phyloP scores from a whole-genome alignment of 2,797 vertebrate genomes.

The Yasuhikotakia modesta region DNA sequence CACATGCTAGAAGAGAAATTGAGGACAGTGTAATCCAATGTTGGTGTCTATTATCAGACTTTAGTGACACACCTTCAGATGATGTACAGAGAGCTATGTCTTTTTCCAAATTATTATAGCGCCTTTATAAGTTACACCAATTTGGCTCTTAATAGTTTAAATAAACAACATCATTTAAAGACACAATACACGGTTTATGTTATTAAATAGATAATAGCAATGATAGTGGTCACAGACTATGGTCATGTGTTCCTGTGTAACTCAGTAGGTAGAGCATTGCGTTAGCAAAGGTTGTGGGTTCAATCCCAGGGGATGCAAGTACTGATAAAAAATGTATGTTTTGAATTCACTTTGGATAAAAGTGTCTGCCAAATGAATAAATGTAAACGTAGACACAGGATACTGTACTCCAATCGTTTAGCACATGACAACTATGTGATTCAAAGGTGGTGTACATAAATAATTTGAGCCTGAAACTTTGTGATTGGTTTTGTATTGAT shows the following conservation, averaged over 20 bases:
- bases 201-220: background rate
- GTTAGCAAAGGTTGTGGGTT: too few species aligned
- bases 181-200: constrained; percentile 10
- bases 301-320: too few species aligned
- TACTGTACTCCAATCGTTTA: background rate
- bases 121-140: background rate
- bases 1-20: background rate
- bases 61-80: background rate
- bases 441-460: background rate
- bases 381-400: background rate
- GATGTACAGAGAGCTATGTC: background rate
- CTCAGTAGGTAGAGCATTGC: too few species aligned
- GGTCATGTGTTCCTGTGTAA: too few species aligned
- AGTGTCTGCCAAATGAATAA: too few species aligned
- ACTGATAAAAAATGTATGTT: too few species aligned
- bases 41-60: constrained; percentile 1
- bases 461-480: background rate
- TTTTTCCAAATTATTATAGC: constrained; percentile 6
- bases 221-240: background rate
- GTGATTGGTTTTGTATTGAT: background rate
- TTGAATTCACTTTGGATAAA: too few species aligned
- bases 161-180: background rate
- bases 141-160: background rate
- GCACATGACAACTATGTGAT: background rate
- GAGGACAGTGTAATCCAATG: constrained; percentile 14